Evolutionary conservation across 2,797 vertebrate genomes (phyloP).

Genomic region (Chelidonichthys spinosus): DNA sequence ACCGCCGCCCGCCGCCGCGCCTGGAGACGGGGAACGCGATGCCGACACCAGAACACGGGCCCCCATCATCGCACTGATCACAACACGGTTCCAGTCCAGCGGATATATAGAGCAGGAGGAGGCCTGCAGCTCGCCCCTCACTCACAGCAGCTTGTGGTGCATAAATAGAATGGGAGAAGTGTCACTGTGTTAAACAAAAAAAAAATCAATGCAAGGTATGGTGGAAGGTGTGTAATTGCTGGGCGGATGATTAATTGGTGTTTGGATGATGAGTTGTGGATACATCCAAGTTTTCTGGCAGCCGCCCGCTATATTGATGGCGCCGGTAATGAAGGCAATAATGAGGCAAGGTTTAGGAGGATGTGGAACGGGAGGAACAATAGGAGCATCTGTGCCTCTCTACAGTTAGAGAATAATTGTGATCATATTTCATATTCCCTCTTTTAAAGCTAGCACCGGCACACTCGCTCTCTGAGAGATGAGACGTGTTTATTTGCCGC

Average conservation of each 20-base stretch:
- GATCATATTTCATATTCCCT: conserved; percentile 69
- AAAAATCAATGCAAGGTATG: conserved; percentile 53
- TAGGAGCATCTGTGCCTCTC: conserved; percentile 73
- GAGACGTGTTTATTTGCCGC: conserved; percentile 56
- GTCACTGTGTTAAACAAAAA: conserved; percentile 4
- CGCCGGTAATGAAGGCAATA: conserved; percentile 75
- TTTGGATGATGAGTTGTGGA: conserved; percentile 70
- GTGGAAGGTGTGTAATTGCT: conserved; percentile 57
- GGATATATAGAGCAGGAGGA: conserved; percentile 42
- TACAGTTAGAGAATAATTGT: conserved; percentile 59
- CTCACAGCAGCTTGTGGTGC: conserved; percentile 1
- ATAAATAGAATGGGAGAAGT: conserved; percentile 40
- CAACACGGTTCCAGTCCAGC: conserved; percentile 54
- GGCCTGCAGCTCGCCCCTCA: conserved; percentile 24
- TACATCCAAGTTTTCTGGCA: conserved; percentile 67
- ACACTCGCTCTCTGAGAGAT: conserved; percentile 32
- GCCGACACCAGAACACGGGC: conserved; percentile 59
- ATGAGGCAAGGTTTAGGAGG: conserved; percentile 70
- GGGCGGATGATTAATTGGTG: conserved; percentile 71
- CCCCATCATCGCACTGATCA: conserved; percentile 56
- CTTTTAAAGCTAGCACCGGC: conserved; percentile 41
- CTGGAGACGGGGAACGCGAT: conserved; percentile 51
- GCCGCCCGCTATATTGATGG: conserved; percentile 66
- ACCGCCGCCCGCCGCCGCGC: conserved; percentile 45
- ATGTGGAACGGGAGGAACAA: conserved; percentile 67